A percentile compares a stretch with the other conserved stretches of the same genome.
phyloP scores from a whole-genome alignment of 2,113 vertebrate species.

The Apus apus region DNA sequence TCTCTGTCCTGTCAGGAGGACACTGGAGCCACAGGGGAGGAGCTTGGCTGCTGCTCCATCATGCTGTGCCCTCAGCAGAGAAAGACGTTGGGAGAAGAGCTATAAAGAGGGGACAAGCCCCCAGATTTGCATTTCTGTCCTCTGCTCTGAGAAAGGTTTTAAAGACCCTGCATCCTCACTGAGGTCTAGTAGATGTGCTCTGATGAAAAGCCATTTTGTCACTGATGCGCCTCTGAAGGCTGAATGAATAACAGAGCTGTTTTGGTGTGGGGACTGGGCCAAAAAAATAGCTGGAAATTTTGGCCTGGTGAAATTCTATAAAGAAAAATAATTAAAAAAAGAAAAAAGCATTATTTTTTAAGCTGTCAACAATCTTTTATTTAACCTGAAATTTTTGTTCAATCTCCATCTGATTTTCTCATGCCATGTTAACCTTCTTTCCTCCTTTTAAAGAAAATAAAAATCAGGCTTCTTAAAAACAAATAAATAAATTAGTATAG shows the following conservation, averaged over 20 bases:
- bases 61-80: accelerated
- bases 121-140: neutral
- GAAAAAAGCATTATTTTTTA: neutral
- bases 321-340: too few relatives aligned
- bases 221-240: neutral
- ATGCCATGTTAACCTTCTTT: neutral
- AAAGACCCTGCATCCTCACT: neutral
- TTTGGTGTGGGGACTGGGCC: neutral
- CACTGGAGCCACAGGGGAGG: neutral
- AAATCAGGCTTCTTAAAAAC: neutral
- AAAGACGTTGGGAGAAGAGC: neutral
- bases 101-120: neutral
- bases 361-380: neutral
- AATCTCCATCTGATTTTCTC: neutral
- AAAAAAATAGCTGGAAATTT: neutral
- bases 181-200: neutral
- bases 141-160: neutral
- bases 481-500: neutral
- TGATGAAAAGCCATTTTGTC: neutral
- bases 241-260: neutral
- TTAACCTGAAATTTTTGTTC: neutral
- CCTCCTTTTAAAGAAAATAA: neutral
- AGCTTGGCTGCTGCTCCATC: neutral
- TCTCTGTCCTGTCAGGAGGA: neutral
- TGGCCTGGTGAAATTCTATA: neutral